Conservation (phyloP, 2,113 vertebrate species). For the Caranx ignobilis region DNA sequence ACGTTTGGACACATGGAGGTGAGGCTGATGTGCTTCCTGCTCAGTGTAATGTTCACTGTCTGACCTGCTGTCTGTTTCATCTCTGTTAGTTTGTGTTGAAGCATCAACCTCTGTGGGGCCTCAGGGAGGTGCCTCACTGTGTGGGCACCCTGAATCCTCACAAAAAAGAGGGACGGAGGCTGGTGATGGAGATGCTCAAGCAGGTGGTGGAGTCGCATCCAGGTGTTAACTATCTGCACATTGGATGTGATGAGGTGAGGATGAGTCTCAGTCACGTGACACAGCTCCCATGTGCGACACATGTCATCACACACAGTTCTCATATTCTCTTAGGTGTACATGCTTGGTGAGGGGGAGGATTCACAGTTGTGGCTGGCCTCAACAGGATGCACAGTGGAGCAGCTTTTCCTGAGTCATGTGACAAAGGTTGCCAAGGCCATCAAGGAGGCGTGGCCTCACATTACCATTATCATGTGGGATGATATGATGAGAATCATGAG, state of each 20-base stretch:
- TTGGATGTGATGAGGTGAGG: constrained; percentile 93
- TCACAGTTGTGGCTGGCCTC: constrained; percentile 89
- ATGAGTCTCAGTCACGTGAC: neutral
- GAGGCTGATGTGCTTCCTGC: constrained; percentile 49
- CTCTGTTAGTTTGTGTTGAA: constrained; percentile 93
- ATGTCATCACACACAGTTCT: neutral
- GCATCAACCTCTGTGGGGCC: constrained; percentile 85
- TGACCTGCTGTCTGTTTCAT: neutral
- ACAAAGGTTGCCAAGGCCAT: constrained; percentile 86
- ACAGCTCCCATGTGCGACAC: no score
- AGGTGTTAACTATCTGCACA: constrained; percentile 85
- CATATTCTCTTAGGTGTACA: constrained; percentile 85
- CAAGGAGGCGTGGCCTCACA: constrained; percentile 79
- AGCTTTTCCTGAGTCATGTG: constrained; percentile 91
- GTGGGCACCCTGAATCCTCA: constrained; percentile 94
- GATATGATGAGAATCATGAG: constrained; percentile 93
- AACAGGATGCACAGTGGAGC: constrained; percentile 79
- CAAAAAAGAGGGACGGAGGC: constrained; percentile 80
- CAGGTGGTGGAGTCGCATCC: constrained; percentile 91
- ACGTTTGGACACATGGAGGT: constrained; percentile 98
- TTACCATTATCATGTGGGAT: constrained; percentile 92
- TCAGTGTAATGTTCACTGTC: neutral
- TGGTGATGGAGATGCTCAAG: constrained; percentile 90
- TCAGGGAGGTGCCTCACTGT: constrained; percentile 88
- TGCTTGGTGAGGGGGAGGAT: constrained; percentile 91